These are phyloP conservation scores for Pyrocoelia pectoralis DNA, from an alignment of 2,888 invertebrate genomes.

Conservation along the genomic window DNA sequence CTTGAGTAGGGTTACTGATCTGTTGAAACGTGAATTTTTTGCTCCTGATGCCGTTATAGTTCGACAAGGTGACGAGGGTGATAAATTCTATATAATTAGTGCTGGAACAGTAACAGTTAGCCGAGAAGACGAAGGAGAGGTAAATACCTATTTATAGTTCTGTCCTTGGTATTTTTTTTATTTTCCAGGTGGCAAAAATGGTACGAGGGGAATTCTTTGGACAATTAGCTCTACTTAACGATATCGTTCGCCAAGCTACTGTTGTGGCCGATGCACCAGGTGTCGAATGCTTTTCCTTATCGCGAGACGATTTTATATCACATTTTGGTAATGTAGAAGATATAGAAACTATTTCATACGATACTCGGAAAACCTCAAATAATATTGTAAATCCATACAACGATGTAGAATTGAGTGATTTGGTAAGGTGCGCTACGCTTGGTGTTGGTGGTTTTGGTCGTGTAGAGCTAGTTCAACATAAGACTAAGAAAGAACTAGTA, in stretches of 20 bases:
- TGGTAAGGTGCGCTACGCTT: slow-evolving; percentile 84
- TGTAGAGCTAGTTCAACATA: slow-evolving; percentile 78
- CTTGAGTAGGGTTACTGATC: slow-evolving; percentile 83
- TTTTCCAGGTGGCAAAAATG: slow-evolving; percentile 68
- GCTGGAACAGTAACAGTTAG: slow-evolving; percentile 82
- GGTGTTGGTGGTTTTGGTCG: slow-evolving; percentile 94
- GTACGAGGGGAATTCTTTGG: slow-evolving; percentile 87
- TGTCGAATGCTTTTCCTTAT: slow-evolving; percentile 86
- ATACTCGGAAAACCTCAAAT: slow-evolving; percentile 49
- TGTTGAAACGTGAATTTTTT: slow-evolving; percentile 88
- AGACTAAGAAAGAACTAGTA: slow-evolving; percentile 63
- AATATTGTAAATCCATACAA: slow-evolving; percentile 59
- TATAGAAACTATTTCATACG: slow-evolving; percentile 59
- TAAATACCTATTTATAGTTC: too few species aligned
- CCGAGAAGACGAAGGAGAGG: slow-evolving; percentile 66
- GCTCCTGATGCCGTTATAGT: slow-evolving; percentile 81
- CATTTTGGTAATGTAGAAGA: slow-evolving; percentile 83
- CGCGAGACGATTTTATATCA: slow-evolving; percentile 80
- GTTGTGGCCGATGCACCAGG: slow-evolving; percentile 86
- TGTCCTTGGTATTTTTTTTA: too few species aligned
- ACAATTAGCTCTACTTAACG: slow-evolving; percentile 84
- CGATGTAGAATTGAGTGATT: slow-evolving; percentile 76
- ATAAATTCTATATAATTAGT: slow-evolving; percentile 91
- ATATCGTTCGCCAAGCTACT: slow-evolving; percentile 87
- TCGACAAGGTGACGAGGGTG: slow-evolving; percentile 85